Evolutionary conservation across 2,113 vertebrate species (phyloP).

Genomic region (Copsychus sechellarum): DNA sequence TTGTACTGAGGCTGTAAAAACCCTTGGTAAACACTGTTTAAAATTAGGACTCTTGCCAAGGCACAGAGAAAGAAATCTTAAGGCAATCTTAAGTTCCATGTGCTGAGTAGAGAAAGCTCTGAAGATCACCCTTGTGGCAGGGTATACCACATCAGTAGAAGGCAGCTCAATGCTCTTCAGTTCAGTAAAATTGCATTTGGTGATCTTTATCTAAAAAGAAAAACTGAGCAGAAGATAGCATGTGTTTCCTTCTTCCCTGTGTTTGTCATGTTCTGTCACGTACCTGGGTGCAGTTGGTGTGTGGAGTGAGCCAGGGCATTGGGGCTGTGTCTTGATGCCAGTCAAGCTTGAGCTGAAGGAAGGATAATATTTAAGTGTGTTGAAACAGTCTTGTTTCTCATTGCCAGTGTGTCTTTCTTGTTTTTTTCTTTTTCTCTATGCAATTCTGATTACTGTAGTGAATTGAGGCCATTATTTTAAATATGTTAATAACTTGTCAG

Average conservation of each 20-base stretch:
- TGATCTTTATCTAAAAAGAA: not conserved
- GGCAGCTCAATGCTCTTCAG: not conserved
- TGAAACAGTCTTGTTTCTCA: not conserved
- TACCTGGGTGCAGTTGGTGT: not conserved
- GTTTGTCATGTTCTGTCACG: not conserved
- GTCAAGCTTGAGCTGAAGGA: not conserved
- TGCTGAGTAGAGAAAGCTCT: not conserved
- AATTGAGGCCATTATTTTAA: conserved; percentile 20
- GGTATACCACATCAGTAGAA: not conserved
- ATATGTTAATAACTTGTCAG: not conserved
- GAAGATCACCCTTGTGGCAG: not conserved
- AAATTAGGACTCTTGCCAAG: not conserved
- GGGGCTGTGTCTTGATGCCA: not conserved
- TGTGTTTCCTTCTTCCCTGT: not conserved
- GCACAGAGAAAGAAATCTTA: not conserved
- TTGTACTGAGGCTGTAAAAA: not conserved
- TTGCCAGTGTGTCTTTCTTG: not conserved
- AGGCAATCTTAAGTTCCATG: accelerated
- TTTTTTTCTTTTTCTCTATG: not conserved
- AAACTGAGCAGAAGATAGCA: not conserved
- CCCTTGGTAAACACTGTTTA: not conserved
- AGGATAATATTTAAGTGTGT: not conserved
- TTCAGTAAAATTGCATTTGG: not conserved
- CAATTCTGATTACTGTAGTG: not conserved
- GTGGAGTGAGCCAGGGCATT: not conserved